phyloP scores from a whole-genome alignment of 2,888 invertebrate genomes.

The Muschampia plurimacula region DNA sequence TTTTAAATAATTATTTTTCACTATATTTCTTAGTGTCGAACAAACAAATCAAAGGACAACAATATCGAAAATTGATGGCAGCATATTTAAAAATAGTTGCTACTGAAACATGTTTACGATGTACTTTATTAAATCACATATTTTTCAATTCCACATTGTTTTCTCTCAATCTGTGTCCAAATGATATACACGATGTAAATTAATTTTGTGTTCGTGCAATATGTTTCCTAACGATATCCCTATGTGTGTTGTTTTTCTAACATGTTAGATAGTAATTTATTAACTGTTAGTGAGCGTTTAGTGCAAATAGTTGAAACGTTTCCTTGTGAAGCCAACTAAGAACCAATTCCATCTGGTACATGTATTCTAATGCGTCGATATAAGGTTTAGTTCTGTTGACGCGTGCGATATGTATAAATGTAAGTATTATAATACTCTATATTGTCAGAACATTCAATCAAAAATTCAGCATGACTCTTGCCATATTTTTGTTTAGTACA shows the following conservation, averaged over 20 bases:
- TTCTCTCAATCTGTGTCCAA: constrained; percentile 7
- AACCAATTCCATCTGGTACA: constrained; percentile 13
- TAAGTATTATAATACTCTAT: background rate
- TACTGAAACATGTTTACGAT: too few relatives aligned
- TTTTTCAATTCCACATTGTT: background rate
- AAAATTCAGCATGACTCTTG: background rate
- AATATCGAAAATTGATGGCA: too few relatives aligned
- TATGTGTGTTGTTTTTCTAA: constrained; percentile 33
- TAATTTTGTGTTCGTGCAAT: constrained; percentile 42
- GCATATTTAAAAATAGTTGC: too few relatives aligned
- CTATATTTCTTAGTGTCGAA: too few relatives aligned
- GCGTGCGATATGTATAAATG: background rate
- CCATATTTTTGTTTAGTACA: background rate
- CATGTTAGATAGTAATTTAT: constrained; percentile 25
- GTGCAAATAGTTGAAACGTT: background rate
- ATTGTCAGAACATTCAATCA: background rate
- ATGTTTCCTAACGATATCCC: constrained; percentile 23
- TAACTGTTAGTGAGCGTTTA: constrained; percentile 15
- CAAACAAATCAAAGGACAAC: too few relatives aligned
- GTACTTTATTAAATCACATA: background rate
- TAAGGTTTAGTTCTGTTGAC: constrained; percentile 1
- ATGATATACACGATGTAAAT: constrained; percentile 20
- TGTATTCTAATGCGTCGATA: constrained; percentile 1
- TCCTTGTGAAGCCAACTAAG: background rate
- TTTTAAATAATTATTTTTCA: too few relatives aligned